A percentile compares a stretch with the other conserved stretches of the same genome.
Evolutionary conservation across 2,888 invertebrate species (phyloP).

Genomic region (Nemotelus pantherinus): DNA sequence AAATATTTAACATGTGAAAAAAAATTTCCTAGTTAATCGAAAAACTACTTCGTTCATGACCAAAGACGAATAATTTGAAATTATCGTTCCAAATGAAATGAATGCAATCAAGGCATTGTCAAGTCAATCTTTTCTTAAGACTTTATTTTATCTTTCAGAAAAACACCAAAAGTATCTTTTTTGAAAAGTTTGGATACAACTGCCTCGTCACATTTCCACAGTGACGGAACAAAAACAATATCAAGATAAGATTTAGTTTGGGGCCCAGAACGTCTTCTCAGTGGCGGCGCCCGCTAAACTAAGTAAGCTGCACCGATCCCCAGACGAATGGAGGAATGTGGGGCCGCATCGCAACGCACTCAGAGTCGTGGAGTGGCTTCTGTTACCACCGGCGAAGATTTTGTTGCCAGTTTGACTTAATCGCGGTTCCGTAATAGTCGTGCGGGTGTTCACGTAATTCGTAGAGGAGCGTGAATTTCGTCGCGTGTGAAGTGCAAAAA

Average conservation of each 20-base stretch:
- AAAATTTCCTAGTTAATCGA: too few relatives aligned
- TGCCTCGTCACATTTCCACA: neutral
- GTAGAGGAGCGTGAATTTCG: neutral
- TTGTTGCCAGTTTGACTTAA: conserved; percentile 22
- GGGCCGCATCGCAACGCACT: too few relatives aligned
- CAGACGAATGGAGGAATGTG: too few relatives aligned
- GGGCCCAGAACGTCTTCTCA: neutral
- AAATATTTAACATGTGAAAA: too few relatives aligned
- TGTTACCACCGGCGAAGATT: conserved; percentile 16
- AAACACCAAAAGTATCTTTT: too few relatives aligned
- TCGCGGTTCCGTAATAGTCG: conserved; percentile 26
- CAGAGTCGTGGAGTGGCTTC: conserved; percentile 2
- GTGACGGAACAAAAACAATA: conserved; percentile 12
- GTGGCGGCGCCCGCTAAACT: neutral
- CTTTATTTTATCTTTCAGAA: too few relatives aligned
- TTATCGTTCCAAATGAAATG: too few relatives aligned
- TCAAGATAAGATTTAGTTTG: neutral
- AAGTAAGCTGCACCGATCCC: neutral
- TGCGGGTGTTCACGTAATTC: conserved; percentile 7
- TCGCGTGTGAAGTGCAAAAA: conserved; percentile 9
- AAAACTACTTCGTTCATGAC: too few relatives aligned
- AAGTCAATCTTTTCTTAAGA: too few relatives aligned
- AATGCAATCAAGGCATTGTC: too few relatives aligned
- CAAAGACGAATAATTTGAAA: too few relatives aligned
- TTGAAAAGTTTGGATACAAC: conserved; percentile 4